phyloP scores from a whole-genome alignment of 2,113 vertebrate species.

The Smithornis capensis region DNA sequence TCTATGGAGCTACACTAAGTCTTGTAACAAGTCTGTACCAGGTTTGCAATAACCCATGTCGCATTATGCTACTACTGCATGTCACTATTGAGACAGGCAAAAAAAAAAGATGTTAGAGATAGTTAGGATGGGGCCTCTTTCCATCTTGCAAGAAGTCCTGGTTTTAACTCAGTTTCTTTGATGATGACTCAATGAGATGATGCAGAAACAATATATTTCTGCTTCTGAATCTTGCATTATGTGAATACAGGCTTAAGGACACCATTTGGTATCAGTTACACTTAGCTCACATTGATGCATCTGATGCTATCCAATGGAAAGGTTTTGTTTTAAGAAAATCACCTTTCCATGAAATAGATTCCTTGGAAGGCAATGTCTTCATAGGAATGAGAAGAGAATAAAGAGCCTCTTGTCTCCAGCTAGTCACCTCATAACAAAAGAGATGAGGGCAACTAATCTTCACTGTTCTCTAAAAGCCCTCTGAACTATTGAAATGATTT shows the following conservation, averaged over 20 bases:
- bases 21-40: background rate
- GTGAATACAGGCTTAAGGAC: background rate
- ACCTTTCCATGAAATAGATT: background rate
- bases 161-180: background rate
- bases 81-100: background rate
- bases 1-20: background rate
- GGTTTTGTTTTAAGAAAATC: background rate
- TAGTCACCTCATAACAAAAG: background rate
- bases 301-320: background rate
- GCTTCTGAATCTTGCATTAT: background rate
- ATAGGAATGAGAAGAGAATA: background rate
- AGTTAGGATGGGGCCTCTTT: background rate
- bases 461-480: background rate
- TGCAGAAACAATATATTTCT: background rate
- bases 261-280: background rate
- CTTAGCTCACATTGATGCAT: background rate
- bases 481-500: background rate
- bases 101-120: background rate
- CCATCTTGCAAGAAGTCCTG: accelerated
- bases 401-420: background rate
- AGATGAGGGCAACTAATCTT: background rate
- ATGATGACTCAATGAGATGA: background rate
- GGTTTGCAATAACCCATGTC: background rate
- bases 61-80: background rate
- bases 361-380: background rate